Evolutionary conservation across 2,888 invertebrate species (phyloP).

Genomic region (Dicyrtomina minuta): DNA sequence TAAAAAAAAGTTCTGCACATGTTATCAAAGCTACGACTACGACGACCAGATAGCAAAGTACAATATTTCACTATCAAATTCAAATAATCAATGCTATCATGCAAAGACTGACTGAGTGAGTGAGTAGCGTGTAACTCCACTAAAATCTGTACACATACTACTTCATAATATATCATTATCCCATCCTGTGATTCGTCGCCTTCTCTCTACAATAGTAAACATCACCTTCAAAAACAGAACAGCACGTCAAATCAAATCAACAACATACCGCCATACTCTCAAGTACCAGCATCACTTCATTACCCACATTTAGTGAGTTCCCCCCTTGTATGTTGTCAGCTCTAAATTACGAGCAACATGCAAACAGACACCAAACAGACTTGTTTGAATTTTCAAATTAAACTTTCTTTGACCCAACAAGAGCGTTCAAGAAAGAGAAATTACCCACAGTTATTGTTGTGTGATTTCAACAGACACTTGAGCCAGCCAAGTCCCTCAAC

Average conservation of each 20-base stretch:
- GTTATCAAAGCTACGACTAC: neutral
- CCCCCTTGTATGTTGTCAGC: constrained; percentile 4
- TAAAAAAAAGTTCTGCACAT: neutral
- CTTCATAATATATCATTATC: neutral
- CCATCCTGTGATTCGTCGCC: no score
- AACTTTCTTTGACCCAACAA: neutral
- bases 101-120: no score
- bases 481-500: no score
- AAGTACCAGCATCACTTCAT: constrained; percentile 5
- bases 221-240: neutral
- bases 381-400: neutral
- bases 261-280: neutral
- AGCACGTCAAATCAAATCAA: constrained; percentile 3
- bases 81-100: no score
- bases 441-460: no score
- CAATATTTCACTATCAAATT: no score
- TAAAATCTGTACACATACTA: neutral
- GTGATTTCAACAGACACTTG: no score
- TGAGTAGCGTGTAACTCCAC: neutral
- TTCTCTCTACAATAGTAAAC: no score
- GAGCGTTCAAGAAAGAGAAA: no score
- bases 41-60: no score
- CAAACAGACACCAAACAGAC: neutral
- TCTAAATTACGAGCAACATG: constrained; percentile 1
- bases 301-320: constrained; percentile 1